phyloP scores from a whole-genome alignment of 1,140 invertebrate species.

The Zaprionus camerounensis region DNA sequence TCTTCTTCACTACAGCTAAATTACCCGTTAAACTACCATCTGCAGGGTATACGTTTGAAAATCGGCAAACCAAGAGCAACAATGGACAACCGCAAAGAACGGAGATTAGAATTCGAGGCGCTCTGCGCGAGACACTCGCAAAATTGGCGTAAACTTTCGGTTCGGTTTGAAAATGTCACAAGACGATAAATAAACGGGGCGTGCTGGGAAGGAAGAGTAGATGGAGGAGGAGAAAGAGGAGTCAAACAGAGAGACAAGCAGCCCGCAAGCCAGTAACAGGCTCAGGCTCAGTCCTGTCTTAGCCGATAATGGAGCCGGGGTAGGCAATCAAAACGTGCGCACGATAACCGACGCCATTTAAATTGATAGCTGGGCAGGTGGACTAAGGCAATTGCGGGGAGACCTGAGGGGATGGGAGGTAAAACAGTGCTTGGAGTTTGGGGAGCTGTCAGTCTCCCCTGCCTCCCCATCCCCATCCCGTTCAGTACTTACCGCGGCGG shows the following conservation, averaged over 20 bases:
- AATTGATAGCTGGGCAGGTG: conserved; percentile 75
- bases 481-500: conserved; percentile 91
- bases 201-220: neutral
- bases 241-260: conserved; percentile 19
- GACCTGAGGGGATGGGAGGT: neutral
- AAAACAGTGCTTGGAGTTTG: conserved; percentile 14
- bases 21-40: neutral
- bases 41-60: conserved; percentile 13
- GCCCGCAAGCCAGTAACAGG: conserved; percentile 36
- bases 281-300: conserved; percentile 13
- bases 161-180: conserved; percentile 69
- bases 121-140: conserved; percentile 48
- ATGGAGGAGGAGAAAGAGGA: neutral
- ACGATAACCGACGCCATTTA: conserved; percentile 74
- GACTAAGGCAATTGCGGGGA: conserved; percentile 27
- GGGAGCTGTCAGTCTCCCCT: conserved; percentile 29
- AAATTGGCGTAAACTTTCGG: conserved; percentile 69
- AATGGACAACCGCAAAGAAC: conserved; percentile 53
- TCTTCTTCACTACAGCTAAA: neutral
- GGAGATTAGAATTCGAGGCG: conserved; percentile 71
- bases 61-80: conserved; percentile 30
- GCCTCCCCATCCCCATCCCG: neutral
- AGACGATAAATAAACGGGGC: conserved; percentile 67
- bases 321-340: conserved; percentile 78
- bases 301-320: conserved; percentile 67